These are phyloP conservation scores for Capreolus pygargus DNA, from an alignment of 2,113 vertebrate species.

Conservation along the genomic window DNA sequence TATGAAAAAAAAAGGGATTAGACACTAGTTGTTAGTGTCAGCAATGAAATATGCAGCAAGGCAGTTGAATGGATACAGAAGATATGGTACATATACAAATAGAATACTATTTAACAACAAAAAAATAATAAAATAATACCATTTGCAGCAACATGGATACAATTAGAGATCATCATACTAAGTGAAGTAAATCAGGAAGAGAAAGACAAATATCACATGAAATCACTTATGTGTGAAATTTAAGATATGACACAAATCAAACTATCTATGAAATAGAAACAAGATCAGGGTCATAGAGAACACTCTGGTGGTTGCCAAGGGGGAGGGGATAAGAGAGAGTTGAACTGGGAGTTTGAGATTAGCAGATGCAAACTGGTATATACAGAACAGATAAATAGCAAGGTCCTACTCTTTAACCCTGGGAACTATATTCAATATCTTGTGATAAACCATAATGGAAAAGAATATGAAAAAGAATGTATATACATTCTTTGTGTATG, in stretches of 20 bases:
- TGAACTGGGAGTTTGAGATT: not conserved
- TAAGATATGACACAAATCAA: not conserved
- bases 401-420: not conserved
- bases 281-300: not conserved
- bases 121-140: not conserved
- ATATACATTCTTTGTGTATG: not conserved
- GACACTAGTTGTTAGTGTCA: not conserved
- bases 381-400: not conserved
- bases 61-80: not conserved
- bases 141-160: not conserved
- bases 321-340: not conserved
- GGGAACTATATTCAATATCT: not conserved
- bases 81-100: not conserved
- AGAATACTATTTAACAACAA: not conserved
- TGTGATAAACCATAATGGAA: not conserved
- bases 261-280: not conserved
- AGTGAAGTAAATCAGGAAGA: not conserved
- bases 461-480: not conserved
- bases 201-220: not conserved
- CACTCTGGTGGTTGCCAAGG: not conserved
- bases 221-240: not conserved
- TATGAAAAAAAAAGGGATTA: not conserved
- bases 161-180: not conserved
- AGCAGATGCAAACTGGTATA: not conserved
- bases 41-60: not conserved